Percentiles rank a stretch among this genome's conserved stretches.
phyloP scores from a whole-genome alignment of 2,888 invertebrate genomes.

The Thymelicus sylvestris region DNA sequence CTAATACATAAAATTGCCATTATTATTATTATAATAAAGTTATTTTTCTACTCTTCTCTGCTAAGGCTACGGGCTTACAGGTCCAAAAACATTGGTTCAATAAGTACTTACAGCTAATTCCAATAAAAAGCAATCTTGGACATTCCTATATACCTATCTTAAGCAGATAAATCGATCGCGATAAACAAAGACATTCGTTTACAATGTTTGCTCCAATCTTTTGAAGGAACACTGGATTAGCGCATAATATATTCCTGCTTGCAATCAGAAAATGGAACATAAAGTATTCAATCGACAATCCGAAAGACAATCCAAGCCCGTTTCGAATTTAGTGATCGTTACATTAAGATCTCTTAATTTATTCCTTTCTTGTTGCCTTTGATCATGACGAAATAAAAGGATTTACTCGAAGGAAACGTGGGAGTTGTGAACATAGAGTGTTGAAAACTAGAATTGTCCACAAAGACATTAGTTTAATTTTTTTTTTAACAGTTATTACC shows the following conservation, averaged over 20 bases:
- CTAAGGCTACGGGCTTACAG: no score
- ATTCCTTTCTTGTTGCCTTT: conserved; percentile 58
- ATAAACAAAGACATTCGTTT: conserved; percentile 47
- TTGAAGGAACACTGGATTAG: conserved; percentile 49
- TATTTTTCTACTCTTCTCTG: no score
- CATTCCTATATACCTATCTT: conserved; percentile 22
- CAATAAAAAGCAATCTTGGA: conserved; percentile 19
- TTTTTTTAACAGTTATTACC: no score
- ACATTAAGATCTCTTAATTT: conserved; percentile 61
- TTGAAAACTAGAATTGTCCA: conserved; percentile 14
- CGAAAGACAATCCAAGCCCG: conserved; percentile 54
- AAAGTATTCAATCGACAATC: conserved; percentile 61
- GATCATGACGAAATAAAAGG: conserved; percentile 64
- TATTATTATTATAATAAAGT: no score
- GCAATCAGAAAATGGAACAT: conserved; percentile 51
- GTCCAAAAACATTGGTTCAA: not conserved
- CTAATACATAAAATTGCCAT: no score
- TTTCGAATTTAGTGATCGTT: conserved; percentile 53
- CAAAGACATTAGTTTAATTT: not conserved
- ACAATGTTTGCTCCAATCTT: conserved; percentile 48
- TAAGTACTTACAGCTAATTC: not conserved
- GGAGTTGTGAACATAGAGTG: conserved; percentile 45
- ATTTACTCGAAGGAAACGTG: conserved; percentile 58
- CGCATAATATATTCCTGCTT: conserved; percentile 48
- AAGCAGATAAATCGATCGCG: conserved; percentile 45